Base-by-base conservation (phyloP, 2,888 invertebrate species). In the Amphimallon solstitiale region DNA sequence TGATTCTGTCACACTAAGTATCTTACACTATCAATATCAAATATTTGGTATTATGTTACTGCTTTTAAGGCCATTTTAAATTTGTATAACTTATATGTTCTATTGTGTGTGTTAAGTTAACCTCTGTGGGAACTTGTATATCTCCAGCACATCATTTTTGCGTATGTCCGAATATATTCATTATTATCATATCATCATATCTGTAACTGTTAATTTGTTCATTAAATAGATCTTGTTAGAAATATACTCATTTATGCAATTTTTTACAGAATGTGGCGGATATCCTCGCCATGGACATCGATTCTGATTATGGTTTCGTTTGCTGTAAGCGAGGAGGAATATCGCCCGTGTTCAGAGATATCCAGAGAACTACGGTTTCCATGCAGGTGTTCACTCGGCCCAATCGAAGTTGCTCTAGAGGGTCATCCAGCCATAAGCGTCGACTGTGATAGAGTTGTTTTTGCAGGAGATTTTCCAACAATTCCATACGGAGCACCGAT, bases 371-470 rank as follows among this genome's bases (percentile, higher is more conserved):
- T 93, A 35, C 87, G 91, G 51, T 86, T 92, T 75, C 93, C 93
- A 0, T 94, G 94, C 83, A 84, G 86, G 34, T 87, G 87, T 71
- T 76, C 80, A 1, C 78, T 85, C 62, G 85, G 84, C 12, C 83
- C 86, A 19, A 82, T 83, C 46, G 86, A 86, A 70, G 82, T 84
- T 64, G 82, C 76, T 52, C 69, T 82, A 70, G 79, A 79, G 12
- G 80, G 82, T 17, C 79, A 81, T 61, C 82, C 83, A 2, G 82
- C 87, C 63, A 89, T 94, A 71, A 84, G 88, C 73, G 89, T 94
- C 86, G 88, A 95, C 81, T 95, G 95, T 80, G 94, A 95, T 83
- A 83, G 88, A 6, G 89, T 93, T 19, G 92, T 94, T 23, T 94
- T 95, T 76, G 86, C 90, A 21, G 89, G 90, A 3, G 94, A 95